Evolutionary conservation across 2,888 invertebrate genomes (phyloP).

Genomic region (Nemotelus pantherinus): DNA sequence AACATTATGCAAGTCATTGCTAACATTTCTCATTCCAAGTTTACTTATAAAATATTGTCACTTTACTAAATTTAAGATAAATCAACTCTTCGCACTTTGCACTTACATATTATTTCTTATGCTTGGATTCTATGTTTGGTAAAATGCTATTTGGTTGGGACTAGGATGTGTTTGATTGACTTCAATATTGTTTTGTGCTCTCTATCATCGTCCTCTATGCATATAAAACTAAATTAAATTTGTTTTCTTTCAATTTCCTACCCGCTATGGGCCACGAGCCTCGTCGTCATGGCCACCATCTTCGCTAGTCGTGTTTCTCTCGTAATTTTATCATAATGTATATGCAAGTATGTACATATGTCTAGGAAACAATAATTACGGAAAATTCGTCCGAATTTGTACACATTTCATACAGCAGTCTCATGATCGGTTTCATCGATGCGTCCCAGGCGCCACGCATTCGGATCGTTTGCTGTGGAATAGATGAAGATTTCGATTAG

Average conservation of each 20-base stretch:
- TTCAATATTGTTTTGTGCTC: slow-evolving; percentile 11
- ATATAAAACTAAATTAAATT: slow-evolving; percentile 31
- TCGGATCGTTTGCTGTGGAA: slow-evolving; percentile 74
- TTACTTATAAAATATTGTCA: slow-evolving; percentile 37
- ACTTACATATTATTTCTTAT: neutral
- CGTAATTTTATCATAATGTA: neutral
- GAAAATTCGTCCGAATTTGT: slow-evolving; percentile 39
- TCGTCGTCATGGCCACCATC: neutral
- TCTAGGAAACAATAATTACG: slow-evolving; percentile 10
- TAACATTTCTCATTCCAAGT: too few relatives aligned
- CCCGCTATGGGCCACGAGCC: neutral
- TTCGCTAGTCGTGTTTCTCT: neutral
- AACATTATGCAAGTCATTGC: too few relatives aligned
- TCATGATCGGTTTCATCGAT: slow-evolving; percentile 85
- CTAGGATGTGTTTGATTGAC: slow-evolving; percentile 17
- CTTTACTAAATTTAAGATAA: slow-evolving; percentile 24
- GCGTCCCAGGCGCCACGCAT: slow-evolving; percentile 82
- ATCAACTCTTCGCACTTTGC: neutral
- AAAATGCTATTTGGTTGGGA: slow-evolving; percentile 22
- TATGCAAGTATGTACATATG: neutral
- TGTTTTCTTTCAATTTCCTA: neutral
- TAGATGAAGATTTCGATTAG: neutral
- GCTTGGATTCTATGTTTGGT: neutral
- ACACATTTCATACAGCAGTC: slow-evolving; percentile 75
- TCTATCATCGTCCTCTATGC: neutral